Evolutionary conservation across 2,797 vertebrate species (phyloP).

Genomic region (Agapornis canus): DNA sequence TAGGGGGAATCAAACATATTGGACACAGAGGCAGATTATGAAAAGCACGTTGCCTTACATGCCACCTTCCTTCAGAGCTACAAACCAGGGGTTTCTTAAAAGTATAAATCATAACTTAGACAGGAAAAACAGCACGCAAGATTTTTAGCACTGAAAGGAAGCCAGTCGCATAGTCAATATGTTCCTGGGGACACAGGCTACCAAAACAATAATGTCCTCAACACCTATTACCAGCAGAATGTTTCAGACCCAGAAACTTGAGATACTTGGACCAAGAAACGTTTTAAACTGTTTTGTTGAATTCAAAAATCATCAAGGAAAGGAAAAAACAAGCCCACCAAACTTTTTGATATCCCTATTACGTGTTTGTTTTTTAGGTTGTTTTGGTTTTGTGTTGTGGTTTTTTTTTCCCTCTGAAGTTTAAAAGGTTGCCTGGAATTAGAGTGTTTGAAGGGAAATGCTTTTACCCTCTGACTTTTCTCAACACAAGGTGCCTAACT

Average conservation of each 20-base stretch:
- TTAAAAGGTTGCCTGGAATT: not conserved
- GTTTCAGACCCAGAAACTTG: not conserved
- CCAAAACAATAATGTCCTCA: not conserved
- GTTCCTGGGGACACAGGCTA: not conserved
- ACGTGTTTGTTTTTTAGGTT: not conserved
- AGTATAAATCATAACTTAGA: not conserved
- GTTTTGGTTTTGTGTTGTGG: not conserved
- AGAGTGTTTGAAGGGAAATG: not conserved
- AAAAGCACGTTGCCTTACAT: rapidly evolving
- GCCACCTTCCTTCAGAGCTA: not conserved
- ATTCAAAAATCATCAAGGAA: not conserved
- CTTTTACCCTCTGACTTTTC: not conserved
- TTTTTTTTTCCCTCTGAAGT: not conserved
- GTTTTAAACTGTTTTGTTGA: not conserved
- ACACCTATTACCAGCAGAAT: not conserved
- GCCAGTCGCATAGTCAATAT: rapidly evolving
- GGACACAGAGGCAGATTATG: rapidly evolving
- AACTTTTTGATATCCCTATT: not conserved
- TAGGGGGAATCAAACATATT: rapidly evolving
- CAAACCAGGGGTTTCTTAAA: rapidly evolving
- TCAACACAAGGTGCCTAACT: not conserved
- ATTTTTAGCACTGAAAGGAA: not conserved
- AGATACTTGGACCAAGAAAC: not conserved
- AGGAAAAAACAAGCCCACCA: rapidly evolving
- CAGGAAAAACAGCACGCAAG: not conserved